phyloP scores from a whole-genome alignment of 1,140 invertebrate species.

The Thaumatotibia leucotreta region DNA sequence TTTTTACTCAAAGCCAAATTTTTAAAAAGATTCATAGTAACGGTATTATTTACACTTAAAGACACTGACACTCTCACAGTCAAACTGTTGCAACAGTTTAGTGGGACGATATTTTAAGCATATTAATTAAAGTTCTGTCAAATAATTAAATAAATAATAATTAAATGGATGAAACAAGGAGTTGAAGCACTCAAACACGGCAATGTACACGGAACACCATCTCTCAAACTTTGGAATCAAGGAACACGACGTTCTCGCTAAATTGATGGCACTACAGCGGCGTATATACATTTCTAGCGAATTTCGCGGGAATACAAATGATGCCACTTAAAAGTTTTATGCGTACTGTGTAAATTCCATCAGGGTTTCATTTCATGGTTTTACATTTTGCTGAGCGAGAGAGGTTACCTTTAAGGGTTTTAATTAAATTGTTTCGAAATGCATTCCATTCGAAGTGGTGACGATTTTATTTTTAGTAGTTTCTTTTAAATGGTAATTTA shows the following conservation, averaged over 20 bases:
- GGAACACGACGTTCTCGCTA: neutral
- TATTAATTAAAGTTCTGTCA: too few relatives aligned
- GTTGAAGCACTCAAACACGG: neutral
- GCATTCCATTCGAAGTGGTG: neutral
- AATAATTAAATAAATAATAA: too few relatives aligned
- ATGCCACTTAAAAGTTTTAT: constrained; percentile 67
- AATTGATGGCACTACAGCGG: constrained; percentile 1
- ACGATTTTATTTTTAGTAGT: too few relatives aligned
- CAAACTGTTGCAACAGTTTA: neutral
- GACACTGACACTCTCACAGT: too few relatives aligned
- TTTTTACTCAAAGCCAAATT: too few relatives aligned
- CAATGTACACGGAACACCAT: neutral
- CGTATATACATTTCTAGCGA: constrained; percentile 9
- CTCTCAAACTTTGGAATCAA: neutral
- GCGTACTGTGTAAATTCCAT: constrained; percentile 65
- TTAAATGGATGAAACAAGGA: too few relatives aligned
- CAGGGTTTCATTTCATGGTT: constrained; percentile 65
- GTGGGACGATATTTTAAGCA: too few relatives aligned
- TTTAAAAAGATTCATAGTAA: too few relatives aligned
- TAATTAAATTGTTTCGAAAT: neutral
- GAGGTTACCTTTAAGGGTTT: neutral
- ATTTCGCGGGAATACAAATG: constrained; percentile 56
- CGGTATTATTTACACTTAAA: too few relatives aligned
- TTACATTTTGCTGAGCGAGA: constrained; percentile 38
- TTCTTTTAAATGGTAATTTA: too few relatives aligned